Percentiles rank a stretch among this genome's conserved stretches.
These are phyloP conservation scores for Aldabrachelys gigantea DNA, from an alignment of 2,113 vertebrate species.

Conservation along the genomic window DNA sequence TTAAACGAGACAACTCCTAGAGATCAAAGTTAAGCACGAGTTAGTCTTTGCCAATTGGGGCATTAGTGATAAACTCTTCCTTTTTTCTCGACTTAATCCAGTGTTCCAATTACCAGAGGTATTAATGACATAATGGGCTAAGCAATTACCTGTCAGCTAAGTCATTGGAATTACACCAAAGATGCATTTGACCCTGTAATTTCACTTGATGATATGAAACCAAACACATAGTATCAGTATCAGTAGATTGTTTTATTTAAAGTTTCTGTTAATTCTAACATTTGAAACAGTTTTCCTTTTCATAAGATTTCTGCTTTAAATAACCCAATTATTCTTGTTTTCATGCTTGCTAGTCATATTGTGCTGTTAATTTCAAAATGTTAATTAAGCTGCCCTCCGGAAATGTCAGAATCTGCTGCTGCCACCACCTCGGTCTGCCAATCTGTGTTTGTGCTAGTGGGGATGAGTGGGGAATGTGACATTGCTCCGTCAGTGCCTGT, in stretches of 20 bases:
- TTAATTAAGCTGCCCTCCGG: slow-evolving; percentile 10
- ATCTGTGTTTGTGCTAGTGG: background rate
- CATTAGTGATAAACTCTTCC: background rate
- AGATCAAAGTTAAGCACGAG: background rate
- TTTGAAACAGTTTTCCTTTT: background rate
- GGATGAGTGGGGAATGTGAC: background rate
- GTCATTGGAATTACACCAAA: background rate
- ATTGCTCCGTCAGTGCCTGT: background rate
- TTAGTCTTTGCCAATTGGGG: background rate
- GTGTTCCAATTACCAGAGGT: background rate
- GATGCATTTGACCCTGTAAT: background rate
- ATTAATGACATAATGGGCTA: background rate
- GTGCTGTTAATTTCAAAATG: background rate
- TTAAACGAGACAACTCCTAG: background rate
- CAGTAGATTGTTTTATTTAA: background rate
- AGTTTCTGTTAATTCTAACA: background rate
- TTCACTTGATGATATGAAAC: background rate
- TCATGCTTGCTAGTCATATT: background rate
- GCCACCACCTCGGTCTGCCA: background rate
- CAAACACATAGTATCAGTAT: background rate
- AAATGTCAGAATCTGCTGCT: background rate
- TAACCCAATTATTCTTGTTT: background rate
- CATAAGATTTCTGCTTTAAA: background rate
- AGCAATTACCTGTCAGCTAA: background rate
- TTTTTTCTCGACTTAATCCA: background rate